Evolutionary conservation across 2,888 invertebrate species (phyloP), one percentile per base, ranked within the genome.

Genomic region (Platycheirus albimanus): DNA sequence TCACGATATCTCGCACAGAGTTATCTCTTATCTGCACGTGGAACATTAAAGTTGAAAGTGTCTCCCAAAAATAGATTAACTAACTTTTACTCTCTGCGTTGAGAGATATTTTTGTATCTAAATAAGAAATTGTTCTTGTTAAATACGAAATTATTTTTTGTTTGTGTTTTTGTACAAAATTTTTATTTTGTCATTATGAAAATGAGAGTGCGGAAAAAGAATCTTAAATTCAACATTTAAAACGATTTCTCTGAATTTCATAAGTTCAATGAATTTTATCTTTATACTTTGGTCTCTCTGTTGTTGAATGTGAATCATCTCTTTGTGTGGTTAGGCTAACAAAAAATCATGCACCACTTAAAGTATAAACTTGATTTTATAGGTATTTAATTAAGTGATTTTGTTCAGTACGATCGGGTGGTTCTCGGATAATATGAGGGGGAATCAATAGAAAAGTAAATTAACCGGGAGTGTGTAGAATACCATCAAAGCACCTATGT

Each of bases 241-340:
- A 67, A 52, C 47, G 8, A 1, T 28, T 78, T 72, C 78, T 67
- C 52, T 11, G 74, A 72, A 74, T 74, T 64, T 67, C 38, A 52
- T 43, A 74, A 78, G 74, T 78, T 78, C 78, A 78, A 74, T 58
- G 67, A 72, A 78, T 74, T 72, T 58, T 67, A 51, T 74, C 33
- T 64, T 41, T 49, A 30, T 8, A 13, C 30, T 19, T 30, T 43
- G 19, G 52, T 33, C 49, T 51, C 38, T 52, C 33, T 15, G 30
- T n/a, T 33, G 17, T 28, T 38, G 15, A 17, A 24, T 4, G 20
- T 24, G 41, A 56, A 24, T 54, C 41, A 17, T 61, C 58, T n/a
- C 66, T 61, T 78, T 74, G 66, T 67, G 58, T 41, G 70, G 33
- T 30, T n/a, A 61, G 19, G 15, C 8, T 8, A 20, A 47, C 19